Conservation (phyloP, 2,888 invertebrate species). For the Chorisops tibialis region DNA sequence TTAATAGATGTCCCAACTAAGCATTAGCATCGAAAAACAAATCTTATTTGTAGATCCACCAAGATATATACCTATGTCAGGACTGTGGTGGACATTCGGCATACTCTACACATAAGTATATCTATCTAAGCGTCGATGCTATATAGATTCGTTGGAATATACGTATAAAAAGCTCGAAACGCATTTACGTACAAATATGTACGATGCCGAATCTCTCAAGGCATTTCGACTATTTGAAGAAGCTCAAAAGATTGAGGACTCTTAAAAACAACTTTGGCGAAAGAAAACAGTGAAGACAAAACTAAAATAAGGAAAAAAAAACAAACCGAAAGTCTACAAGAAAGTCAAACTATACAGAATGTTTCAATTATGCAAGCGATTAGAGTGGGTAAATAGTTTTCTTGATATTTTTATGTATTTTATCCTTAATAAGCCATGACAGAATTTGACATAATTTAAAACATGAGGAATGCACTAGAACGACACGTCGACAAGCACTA, state of each 20-base stretch:
- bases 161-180: background rate
- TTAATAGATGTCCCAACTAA: slow-evolving; percentile 31
- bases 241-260: slow-evolving; percentile 25
- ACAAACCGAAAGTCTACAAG: slow-evolving; percentile 10
- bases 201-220: background rate
- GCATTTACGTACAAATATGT: slow-evolving; percentile 13
- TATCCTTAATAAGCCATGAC: background rate
- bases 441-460: background rate
- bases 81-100: too few relatives aligned
- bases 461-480: background rate
- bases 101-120: too few relatives aligned
- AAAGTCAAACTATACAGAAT: background rate
- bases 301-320: background rate
- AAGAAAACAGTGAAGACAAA: background rate
- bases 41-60: slow-evolving; percentile 7
- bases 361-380: background rate
- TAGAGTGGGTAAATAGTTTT: too few relatives aligned
- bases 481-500: too few relatives aligned
- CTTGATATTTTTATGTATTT: too few relatives aligned
- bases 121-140: too few relatives aligned
- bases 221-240: slow-evolving; percentile 24
- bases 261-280: background rate
- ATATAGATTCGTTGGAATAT: too few relatives aligned
- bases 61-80: too few relatives aligned
- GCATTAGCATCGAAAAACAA: slow-evolving; percentile 22